phyloP scores from a whole-genome alignment of 2,797 vertebrate genomes.

The Malurus leucopterus region DNA sequence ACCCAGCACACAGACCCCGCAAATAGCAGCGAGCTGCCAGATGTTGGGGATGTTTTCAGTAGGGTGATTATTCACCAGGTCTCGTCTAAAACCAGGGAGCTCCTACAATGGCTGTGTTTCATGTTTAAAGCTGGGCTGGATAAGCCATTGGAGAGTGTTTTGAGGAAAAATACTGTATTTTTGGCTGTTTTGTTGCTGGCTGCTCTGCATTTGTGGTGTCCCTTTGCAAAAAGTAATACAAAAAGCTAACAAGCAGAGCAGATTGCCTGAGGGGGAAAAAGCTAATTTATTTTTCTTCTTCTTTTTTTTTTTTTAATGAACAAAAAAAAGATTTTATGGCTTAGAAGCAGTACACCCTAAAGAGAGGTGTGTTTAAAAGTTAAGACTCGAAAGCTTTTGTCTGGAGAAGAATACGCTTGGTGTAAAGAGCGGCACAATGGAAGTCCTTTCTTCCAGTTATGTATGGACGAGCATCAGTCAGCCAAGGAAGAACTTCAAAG shows the following conservation, averaged over 20 bases:
- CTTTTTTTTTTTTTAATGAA: neutral
- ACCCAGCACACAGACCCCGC: neutral
- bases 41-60: slow-evolving; percentile 38
- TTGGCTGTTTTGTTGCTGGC: neutral
- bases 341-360: slow-evolving; percentile 8
- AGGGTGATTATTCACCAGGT: neutral
- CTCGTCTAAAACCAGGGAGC: neutral
- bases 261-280: neutral
- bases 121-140: neutral
- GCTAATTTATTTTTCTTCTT: too few relatives aligned
- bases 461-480: slow-evolving; percentile 49
- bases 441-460: slow-evolving; percentile 46
- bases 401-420: slow-evolving; percentile 12
- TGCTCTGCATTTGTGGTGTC: neutral
- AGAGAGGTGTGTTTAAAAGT: slow-evolving; percentile 41
- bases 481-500: slow-evolving; percentile 49
- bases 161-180: neutral
- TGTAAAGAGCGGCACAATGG: slow-evolving; percentile 13
- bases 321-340: neutral
- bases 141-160: neutral
- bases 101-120: neutral
- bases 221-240: neutral
- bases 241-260: neutral
- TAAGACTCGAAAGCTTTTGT: slow-evolving; percentile 26
- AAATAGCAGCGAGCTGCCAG: slow-evolving; percentile 24